These are phyloP conservation scores for Aphelinus certus DNA, from an alignment of 1,140 invertebrate species.

Conservation along the genomic window DNA sequence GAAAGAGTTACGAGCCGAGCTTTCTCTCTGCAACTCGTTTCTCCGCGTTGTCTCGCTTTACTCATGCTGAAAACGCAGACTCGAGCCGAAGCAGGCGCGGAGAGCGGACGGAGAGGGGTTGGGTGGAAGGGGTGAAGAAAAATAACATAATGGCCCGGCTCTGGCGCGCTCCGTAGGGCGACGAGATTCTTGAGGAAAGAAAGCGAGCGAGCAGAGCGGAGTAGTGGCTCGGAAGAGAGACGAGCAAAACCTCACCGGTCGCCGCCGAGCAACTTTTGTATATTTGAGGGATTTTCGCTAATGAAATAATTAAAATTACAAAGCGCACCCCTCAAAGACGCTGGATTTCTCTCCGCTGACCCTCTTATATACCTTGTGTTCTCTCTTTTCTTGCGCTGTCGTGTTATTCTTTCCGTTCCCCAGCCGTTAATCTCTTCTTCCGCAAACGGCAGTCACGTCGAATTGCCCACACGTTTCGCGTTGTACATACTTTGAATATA, in stretches of 20 bases:
- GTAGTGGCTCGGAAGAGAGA: not conserved
- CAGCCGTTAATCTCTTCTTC: not conserved
- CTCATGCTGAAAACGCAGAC: slow-evolving; percentile 2
- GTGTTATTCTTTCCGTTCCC: not conserved
- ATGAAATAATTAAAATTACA: slow-evolving; percentile 54
- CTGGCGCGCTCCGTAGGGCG: not conserved
- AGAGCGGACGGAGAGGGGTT: not conserved
- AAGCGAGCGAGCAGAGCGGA: not conserved
- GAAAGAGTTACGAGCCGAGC: slow-evolving; percentile 9
- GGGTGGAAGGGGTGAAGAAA: not conserved
- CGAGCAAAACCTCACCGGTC: too few species aligned
- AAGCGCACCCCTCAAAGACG: slow-evolving; percentile 27
- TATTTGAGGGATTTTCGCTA: slow-evolving; percentile 47
- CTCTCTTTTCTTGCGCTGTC: not conserved
- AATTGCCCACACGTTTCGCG: not conserved
- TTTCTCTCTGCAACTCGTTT: not conserved
- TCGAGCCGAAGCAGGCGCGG: slow-evolving; percentile 5
- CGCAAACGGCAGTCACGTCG: too few species aligned
- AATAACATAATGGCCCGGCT: slow-evolving; percentile 22
- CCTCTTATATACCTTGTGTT: not conserved
- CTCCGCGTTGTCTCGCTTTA: slow-evolving; percentile 9
- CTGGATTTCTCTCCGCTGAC: not conserved
- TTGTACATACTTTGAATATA: too few species aligned
- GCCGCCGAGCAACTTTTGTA: slow-evolving; percentile 37
- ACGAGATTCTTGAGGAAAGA: slow-evolving; percentile 9